Evolutionary conservation across 2,113 vertebrate species (phyloP), one percentile per base, ranked within the genome.

Genomic region (Spea bombifrons): DNA sequence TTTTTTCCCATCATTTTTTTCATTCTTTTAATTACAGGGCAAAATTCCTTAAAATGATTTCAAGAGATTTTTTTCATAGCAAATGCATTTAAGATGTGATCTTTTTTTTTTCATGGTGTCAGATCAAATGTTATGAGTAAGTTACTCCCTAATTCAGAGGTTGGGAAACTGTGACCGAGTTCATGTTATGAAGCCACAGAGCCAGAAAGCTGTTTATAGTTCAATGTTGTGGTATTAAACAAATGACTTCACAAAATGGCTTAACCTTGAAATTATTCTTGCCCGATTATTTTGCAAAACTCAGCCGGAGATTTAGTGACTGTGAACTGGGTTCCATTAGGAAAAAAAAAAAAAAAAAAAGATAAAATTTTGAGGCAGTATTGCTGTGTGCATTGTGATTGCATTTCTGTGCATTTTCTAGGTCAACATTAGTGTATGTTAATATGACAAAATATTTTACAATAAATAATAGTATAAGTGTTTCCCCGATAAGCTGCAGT

Each of bases 101-200:
- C 61, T 61, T 61, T 53, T 30, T n/a, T 30, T 30, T 64, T 64
- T 16, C 61, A 64, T 4, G 61, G 61, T 13, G 61, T 64, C 61
- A 64, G 61, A 64, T 64, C 61, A 64, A 64, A 64, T 64, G 57
- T 61, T 61, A 64, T 64, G n/a, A 49, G 66, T 47, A 69, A 5
- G 12, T 69, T 47, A 69, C 66, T 69, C 66, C 66, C 69, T 52
- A 4, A 7, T 53, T 50, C 3, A 10, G 9, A 71, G 69, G 8
- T 52, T 53, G 69, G 49, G 17, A 71, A 70, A 16, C 16, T 53
- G 69, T 71, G 69, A 53, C 69, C 15, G 43, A 71, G 69, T 71
- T 71, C 69, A 71, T 71, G 69, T 71, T 71, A 10, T 71, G 49
- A 17, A 71, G 16, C 16, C 43, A 71, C 50, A 71, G n/a, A 43